phyloP scores from a whole-genome alignment of 1,140 invertebrate genomes.

The Lerema accius region DNA sequence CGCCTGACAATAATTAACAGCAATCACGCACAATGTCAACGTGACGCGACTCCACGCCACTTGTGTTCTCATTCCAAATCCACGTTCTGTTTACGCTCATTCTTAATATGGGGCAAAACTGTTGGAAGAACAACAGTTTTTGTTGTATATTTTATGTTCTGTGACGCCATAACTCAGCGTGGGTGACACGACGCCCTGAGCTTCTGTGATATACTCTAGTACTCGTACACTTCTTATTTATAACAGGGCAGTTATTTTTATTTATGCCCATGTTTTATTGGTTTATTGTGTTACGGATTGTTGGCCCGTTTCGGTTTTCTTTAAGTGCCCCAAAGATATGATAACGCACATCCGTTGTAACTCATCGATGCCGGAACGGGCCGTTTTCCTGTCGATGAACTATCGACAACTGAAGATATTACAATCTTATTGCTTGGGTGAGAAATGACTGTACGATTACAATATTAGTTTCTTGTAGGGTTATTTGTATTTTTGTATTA shows the following conservation, averaged over 20 bases:
- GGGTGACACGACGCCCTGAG: constrained; percentile 66
- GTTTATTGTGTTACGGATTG: constrained; percentile 73
- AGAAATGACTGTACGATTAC: not conserved
- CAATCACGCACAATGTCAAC: not conserved
- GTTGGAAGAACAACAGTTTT: constrained; percentile 80
- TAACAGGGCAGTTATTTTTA: constrained; percentile 76
- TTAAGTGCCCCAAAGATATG: constrained; percentile 48
- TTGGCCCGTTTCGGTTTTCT: constrained; percentile 60
- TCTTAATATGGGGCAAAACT: constrained; percentile 81
- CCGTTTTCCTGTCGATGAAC: constrained; percentile 29
- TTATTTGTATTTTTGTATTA: no score
- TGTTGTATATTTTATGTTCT: constrained; percentile 80
- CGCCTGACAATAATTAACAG: not conserved
- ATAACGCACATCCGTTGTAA: constrained; percentile 38
- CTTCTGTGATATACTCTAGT: constrained; percentile 62
- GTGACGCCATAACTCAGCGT: constrained; percentile 75
- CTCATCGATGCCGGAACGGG: constrained; percentile 31
- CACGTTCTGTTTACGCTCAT: constrained; percentile 76
- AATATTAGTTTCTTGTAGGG: no score
- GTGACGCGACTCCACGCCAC: constrained; percentile 52
- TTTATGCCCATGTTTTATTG: constrained; percentile 77
- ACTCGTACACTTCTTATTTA: constrained; percentile 67
- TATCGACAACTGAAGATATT: constrained; percentile 14
- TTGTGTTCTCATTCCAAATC: constrained; percentile 59
- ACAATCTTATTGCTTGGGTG: constrained; percentile 29